Evolutionary conservation across 2,797 vertebrate species (phyloP).

Genomic region (Pterois miles): DNA sequence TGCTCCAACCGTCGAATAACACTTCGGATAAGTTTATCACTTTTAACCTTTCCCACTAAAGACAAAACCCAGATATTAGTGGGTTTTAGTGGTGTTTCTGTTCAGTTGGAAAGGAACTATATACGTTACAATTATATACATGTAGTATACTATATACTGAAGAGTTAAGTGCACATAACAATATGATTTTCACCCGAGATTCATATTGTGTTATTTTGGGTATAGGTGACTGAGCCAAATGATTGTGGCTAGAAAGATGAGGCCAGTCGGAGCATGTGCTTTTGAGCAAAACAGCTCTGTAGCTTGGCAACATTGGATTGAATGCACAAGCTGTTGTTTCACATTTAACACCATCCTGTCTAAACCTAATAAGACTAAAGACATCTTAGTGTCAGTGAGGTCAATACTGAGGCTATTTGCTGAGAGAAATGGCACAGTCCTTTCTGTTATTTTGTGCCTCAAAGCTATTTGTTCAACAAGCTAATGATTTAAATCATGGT

Average conservation of each 20-base stretch:
- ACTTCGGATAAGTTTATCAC: no score
- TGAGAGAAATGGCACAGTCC: background rate
- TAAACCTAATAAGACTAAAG: background rate
- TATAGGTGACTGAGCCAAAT: background rate
- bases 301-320: slow-evolving; percentile 13
- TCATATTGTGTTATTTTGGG: background rate
- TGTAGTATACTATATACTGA: background rate
- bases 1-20: no score
- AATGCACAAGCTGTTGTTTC: background rate
- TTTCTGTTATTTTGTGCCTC: slow-evolving; percentile 6
- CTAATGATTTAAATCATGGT: background rate
- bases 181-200: background rate
- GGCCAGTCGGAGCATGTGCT: background rate
- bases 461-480: background rate
- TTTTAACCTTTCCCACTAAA: background rate
- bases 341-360: background rate
- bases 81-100: background rate
- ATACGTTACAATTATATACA: no score
- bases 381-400: background rate
- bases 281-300: slow-evolving; percentile 16
- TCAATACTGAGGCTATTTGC: background rate
- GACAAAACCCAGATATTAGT: background rate
- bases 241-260: background rate
- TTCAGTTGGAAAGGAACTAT: no score
- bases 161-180: background rate